Base-by-base conservation (phyloP, 1,140 invertebrate genomes). In the Trichonephila clavata region DNA sequence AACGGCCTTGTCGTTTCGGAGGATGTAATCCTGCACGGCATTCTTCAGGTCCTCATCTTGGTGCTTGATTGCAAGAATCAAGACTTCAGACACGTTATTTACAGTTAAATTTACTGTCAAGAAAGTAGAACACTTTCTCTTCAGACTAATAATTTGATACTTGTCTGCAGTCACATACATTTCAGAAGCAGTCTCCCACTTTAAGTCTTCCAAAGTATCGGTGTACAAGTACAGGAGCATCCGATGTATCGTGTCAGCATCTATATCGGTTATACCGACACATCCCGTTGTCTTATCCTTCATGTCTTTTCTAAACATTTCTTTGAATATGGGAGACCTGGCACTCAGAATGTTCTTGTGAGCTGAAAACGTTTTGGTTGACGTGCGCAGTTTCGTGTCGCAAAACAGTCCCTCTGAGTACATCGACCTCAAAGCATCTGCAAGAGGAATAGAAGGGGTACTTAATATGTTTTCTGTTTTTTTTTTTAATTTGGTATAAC, bases 321-420 rank as follows among this genome's bases (percentile, higher is more conserved):
- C 99, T 95, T 98, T 98, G 96, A 99, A 99, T 16, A 97, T 97
- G 24, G 98, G 98, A 97, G 98, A 99, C 95, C 99, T 97, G 94
- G 98, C 98, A 98, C 96, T 98, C 95, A 99, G 97, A 95, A 99
- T 98, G 90, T 98, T 98, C 97, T 99, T 99, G 96, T 99, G 99
- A 95, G 98, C 98, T 96, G 98, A 98, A 96, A 96, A 94, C 83
- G 95, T 94, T 27, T 93, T 90, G 57, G 81, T 94, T 14, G 84
- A 80, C 32, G 95, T 95, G 59, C 93, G 68, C 6, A 95, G 95
- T 18, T 92, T 95, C 63, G 96, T 61, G 60, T 61, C 60, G 5
- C 60, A 18, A 16, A 61, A 61, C 0, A 61, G 14, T 16, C 16
- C 14, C 4, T 61, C 60, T 2, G 1, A 18, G 60, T 13, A 61